Evolutionary conservation across 30 jellyfish, hydroid and myxozoan genomes (phyloP), one percentile per base, ranked within the genome.

Genomic region (Aurelia aurita complex sp. Pacific): DNA sequence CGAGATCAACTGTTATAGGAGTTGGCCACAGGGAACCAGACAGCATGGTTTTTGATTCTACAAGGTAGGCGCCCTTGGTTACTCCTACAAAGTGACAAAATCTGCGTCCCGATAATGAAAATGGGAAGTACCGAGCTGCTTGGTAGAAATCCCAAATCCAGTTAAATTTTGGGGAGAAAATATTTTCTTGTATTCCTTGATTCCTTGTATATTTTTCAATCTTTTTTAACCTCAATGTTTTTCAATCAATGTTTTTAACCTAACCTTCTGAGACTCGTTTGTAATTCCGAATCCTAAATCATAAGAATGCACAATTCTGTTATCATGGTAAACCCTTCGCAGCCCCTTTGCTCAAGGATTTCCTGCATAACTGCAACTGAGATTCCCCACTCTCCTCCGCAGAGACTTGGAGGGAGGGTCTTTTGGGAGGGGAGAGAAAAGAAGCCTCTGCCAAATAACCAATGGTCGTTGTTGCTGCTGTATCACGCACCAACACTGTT

Each of bases 311-410:
- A 11, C 65, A 54, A 54, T 54, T 54, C 65, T 0, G 65, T 54
- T 54, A 11, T 54, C 65, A 11, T 54, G 65, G 65, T 54, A 54
- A 54, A 54, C 65, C 65, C 65, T 54, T 54, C 65, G 65, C 65
- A 54, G 65, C 65, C 16, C 65, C 65, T 54, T 54, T 54, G 16
- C 65, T 54, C 65, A 54, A 54, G 65, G 65, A 54, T 54, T 54
- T 54, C 65, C 65, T 54, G 65, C 15, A 54, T 54, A 54, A 54
- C 16, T 54, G 65, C 65, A 54, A 9, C 16, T 11, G 65, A 54
- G 65, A 54, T 54, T 54, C 16, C 65, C 65, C 65, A 54, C 65
- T 54, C 65, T 54, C 65, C 65, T 54, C 65, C 65, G 65, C 65
- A 54, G 65, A 9, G 65, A 16, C 65, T 54, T 54, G 65, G 65